These are phyloP conservation scores for Pongo pygmaeus DNA, from an alignment of 2,113 vertebrate species.

Conservation along the genomic window DNA sequence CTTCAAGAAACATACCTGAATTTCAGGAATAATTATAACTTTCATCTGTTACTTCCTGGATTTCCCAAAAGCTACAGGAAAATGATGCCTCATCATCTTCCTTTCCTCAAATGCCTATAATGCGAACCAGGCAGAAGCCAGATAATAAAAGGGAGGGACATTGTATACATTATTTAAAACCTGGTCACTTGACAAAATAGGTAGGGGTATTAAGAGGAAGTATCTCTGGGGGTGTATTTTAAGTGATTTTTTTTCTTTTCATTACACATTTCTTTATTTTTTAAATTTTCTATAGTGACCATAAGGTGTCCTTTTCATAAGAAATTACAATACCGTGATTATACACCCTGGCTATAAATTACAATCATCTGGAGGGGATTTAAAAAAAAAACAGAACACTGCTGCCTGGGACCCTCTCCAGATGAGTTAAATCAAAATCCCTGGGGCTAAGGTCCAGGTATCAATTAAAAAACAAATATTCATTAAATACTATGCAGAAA, in stretches of 20 bases:
- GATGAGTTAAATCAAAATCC: not conserved
- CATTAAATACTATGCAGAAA: not conserved
- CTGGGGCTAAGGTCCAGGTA: not conserved
- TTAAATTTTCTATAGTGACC: not conserved
- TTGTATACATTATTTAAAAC: not conserved
- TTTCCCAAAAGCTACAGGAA: not conserved
- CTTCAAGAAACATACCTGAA: not conserved
- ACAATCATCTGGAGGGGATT: not conserved
- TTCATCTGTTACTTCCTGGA: not conserved
- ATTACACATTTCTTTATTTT: not conserved
- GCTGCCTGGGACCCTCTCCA: not conserved
- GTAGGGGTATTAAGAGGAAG: not conserved
- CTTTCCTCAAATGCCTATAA: not conserved
- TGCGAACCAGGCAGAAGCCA: not conserved
- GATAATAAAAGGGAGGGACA: not conserved
- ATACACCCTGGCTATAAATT: not conserved
- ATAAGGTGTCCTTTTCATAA: not conserved
- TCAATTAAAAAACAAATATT: not conserved
- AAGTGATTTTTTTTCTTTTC: constrained; percentile 4
- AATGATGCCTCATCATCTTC: not conserved
- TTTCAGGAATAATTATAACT: not conserved
- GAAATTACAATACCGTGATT: not conserved
- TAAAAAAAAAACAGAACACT: not conserved
- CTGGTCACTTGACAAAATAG: not conserved
- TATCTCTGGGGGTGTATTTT: not conserved